These are phyloP conservation scores for Lophochroa leadbeateri DNA, from an alignment of 2,113 vertebrate species.

Conservation along the genomic window DNA sequence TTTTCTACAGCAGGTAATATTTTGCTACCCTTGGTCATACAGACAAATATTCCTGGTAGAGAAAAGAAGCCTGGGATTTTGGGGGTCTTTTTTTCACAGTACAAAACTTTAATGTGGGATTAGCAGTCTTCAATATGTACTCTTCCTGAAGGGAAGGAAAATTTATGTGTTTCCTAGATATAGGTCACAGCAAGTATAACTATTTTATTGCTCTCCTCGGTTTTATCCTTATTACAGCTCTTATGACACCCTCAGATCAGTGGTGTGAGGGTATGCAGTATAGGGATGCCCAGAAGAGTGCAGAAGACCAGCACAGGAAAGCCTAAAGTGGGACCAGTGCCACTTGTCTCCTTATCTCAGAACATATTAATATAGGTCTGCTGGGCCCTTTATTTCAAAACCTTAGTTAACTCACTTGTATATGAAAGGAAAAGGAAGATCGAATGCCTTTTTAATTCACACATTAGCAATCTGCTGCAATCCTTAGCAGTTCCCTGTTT, in stretches of 20 bases:
- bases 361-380: background rate
- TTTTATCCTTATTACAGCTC: background rate
- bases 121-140: background rate
- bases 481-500: rapidly evolving
- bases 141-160: background rate
- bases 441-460: background rate
- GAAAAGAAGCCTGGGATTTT: background rate
- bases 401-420: background rate
- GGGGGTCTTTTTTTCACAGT: background rate
- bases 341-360: background rate
- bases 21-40: background rate
- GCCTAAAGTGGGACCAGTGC: background rate
- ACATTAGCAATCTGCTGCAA: background rate
- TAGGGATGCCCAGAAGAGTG: background rate
- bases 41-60: background rate
- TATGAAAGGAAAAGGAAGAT: background rate
- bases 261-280: background rate
- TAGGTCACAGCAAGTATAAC: background rate
- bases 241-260: background rate
- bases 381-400: background rate
- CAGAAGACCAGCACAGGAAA: background rate
- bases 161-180: background rate
- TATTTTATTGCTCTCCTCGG: background rate
- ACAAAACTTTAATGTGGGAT: background rate
- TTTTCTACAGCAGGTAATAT: background rate